These are phyloP conservation scores for Urocitellus parryii DNA, from an alignment of 2,113 vertebrate genomes.

Conservation along the genomic window DNA sequence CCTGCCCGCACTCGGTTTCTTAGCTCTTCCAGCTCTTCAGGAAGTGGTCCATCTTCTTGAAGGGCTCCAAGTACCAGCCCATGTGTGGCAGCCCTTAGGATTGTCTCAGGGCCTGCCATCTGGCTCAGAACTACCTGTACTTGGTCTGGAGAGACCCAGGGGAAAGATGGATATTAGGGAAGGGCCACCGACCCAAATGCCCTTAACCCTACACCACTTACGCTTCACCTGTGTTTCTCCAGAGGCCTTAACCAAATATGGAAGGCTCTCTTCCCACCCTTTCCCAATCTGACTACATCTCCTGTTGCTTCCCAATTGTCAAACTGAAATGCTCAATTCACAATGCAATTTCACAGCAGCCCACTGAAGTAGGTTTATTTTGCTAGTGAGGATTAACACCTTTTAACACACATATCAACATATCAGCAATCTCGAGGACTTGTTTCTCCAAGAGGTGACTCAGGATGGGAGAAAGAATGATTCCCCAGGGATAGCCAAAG, in stretches of 20 bases:
- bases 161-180: not conserved
- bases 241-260: not conserved
- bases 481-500: not conserved
- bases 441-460: not conserved
- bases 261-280: not conserved
- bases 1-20: conserved; percentile 36
- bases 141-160: conserved; percentile 81
- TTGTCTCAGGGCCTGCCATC: conserved; percentile 82
- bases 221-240: not conserved
- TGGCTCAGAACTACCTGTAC: conserved; percentile 88
- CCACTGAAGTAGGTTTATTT: not conserved
- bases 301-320: not conserved
- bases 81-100: conserved; percentile 90
- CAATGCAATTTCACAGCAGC: not conserved
- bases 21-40: conserved; percentile 72
- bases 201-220: no score
- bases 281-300: not conserved
- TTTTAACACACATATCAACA: not conserved
- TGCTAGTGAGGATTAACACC: not conserved
- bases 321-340: conserved; percentile 11
- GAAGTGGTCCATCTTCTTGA: conserved; percentile 58
- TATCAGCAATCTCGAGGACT: not conserved
- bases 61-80: conserved; percentile 79
- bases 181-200: not conserved
- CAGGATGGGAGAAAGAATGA: not conserved